These are phyloP conservation scores for Tryphoninae sp. DNA, from an alignment of 2,888 invertebrate genomes.

Conservation along the genomic window DNA sequence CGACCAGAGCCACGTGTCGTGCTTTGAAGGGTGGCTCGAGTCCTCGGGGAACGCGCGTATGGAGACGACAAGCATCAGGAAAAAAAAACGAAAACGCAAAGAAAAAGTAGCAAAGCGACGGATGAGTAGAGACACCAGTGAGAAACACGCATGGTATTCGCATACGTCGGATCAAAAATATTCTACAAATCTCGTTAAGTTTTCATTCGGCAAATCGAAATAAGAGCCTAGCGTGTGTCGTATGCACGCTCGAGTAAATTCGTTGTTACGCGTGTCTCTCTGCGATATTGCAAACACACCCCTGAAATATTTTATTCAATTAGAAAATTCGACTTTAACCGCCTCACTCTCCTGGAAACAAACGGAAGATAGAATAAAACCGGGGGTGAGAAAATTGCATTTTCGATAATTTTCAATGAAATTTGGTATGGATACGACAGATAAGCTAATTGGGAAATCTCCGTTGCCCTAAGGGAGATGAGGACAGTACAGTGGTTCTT, in stretches of 20 bases:
- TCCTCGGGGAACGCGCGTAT: constrained; percentile 52
- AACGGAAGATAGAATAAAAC: background rate
- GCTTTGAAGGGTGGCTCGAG: constrained; percentile 68
- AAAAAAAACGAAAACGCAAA: constrained; percentile 15
- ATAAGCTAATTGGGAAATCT: background rate
- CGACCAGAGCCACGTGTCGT: constrained; percentile 71
- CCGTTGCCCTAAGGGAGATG: constrained; percentile 51
- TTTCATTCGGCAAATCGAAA: constrained; percentile 77
- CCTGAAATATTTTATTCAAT: no score
- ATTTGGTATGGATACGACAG: background rate
- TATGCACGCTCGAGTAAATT: constrained; percentile 43
- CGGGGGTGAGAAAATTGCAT: no score
- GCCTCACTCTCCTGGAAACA: no score
- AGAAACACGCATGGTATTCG: constrained; percentile 52
- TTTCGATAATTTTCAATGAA: background rate
- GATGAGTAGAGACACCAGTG: constrained; percentile 35
- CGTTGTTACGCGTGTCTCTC: constrained; percentile 26
- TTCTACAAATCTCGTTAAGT: constrained; percentile 76
- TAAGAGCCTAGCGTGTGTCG: constrained; percentile 21
- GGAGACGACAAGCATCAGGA: constrained; percentile 53
- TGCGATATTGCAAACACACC: no score
- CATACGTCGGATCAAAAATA: constrained; percentile 47
- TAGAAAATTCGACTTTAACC: no score
- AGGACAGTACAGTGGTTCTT: constrained; percentile 48
- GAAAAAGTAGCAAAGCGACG: constrained; percentile 2